phyloP scores from a whole-genome alignment of 2,888 invertebrate species.

The Lagria hirta region DNA sequence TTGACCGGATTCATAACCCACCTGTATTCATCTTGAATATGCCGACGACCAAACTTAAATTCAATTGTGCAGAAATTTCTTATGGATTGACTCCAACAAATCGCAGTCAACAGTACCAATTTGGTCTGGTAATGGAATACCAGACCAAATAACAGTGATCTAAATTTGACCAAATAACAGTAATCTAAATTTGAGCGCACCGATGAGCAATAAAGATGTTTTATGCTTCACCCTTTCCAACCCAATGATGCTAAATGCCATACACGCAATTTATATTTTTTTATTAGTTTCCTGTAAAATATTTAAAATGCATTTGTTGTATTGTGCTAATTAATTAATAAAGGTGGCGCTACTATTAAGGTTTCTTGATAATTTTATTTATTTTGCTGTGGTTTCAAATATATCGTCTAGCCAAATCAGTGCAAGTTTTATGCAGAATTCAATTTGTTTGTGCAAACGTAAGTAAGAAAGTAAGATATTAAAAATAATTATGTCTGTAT shows the following conservation, averaged over 20 bases:
- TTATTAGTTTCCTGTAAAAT: background rate
- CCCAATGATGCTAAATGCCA: constrained; percentile 4
- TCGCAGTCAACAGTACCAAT: too few relatives aligned
- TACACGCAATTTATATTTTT: background rate
- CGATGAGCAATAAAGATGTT: too few relatives aligned
- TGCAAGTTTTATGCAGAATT: background rate
- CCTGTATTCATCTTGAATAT: too few relatives aligned
- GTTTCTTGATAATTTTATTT: background rate
- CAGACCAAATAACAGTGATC: too few relatives aligned
- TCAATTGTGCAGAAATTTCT: too few relatives aligned
- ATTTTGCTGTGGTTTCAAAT: background rate
- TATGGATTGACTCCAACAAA: too few relatives aligned
- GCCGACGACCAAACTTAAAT: too few relatives aligned
- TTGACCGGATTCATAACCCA: too few relatives aligned
- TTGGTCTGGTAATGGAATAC: too few relatives aligned
- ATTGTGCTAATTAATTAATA: background rate
- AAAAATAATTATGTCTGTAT: too few relatives aligned
- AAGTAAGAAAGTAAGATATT: background rate
- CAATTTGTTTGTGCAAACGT: background rate
- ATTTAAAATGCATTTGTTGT: background rate
- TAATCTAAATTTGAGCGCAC: too few relatives aligned
- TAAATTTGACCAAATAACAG: too few relatives aligned
- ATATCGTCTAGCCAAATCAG: background rate
- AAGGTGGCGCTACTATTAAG: background rate
- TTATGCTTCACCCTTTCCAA: constrained; percentile 8